Conservation (phyloP, 2,888 invertebrate species). For the Phaonia tiefii region DNA sequence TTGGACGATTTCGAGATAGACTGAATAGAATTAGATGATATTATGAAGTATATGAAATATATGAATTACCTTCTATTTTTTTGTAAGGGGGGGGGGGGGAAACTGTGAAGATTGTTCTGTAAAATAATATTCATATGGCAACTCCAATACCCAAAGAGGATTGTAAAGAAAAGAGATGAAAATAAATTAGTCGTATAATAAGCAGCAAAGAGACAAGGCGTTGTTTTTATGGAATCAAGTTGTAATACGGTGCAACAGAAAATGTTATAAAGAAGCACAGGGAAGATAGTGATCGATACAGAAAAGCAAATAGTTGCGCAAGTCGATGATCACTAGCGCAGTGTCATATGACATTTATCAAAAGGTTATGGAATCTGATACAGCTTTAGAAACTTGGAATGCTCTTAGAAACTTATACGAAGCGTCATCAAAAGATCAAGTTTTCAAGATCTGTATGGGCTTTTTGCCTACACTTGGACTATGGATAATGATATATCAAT, state of each 20-base stretch:
- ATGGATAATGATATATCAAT: constrained; percentile 70
- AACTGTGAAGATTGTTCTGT: no score
- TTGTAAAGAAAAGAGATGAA: no score
- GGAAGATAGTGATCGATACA: constrained; percentile 66
- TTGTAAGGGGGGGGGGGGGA: no score
- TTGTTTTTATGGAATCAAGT: no score
- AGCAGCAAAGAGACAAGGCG: no score
- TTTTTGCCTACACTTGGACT: constrained; percentile 74
- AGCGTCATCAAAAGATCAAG: constrained; percentile 73
- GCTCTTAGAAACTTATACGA: constrained; percentile 71
- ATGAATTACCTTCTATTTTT: no score
- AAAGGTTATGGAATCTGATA: constrained; percentile 75
- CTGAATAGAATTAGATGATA: no score
- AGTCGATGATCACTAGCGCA: constrained; percentile 74
- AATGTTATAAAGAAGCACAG: constrained; percentile 60
- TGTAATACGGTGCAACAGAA: constrained; percentile 56
- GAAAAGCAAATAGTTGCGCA: constrained; percentile 75
- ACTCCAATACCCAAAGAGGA: no score
- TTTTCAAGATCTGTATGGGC: constrained; percentile 74
- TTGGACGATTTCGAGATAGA: no score
- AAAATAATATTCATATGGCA: no score
- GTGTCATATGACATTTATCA: constrained; percentile 73
- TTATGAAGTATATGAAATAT: no score
- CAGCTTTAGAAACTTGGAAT: constrained; percentile 71
- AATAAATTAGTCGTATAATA: no score